These are phyloP conservation scores for Vultur gryphus DNA, from an alignment of 2,797 vertebrate species.

Conservation along the genomic window DNA sequence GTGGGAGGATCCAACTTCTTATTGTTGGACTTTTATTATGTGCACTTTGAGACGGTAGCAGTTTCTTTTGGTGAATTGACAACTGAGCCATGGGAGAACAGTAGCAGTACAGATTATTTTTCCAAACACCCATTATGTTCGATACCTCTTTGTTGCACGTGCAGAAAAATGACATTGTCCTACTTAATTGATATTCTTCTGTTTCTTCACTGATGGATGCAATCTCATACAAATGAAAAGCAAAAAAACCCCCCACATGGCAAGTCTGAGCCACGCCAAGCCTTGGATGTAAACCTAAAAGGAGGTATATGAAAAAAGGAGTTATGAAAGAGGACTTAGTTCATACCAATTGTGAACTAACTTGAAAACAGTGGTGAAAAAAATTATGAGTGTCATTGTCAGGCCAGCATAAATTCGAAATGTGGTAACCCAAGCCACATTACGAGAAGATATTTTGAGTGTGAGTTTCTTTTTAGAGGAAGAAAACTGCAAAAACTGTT, in stretches of 20 bases:
- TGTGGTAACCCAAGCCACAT: background rate
- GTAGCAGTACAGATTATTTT: background rate
- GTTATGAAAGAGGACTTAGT: background rate
- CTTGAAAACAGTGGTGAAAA: background rate
- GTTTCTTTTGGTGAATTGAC: background rate
- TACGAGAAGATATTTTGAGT: background rate
- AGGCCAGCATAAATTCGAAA: background rate
- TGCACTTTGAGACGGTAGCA: background rate
- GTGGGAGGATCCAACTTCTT: background rate
- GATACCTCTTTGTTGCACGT: background rate
- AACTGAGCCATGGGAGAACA: background rate
- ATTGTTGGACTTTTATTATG: background rate
- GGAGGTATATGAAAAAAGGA: background rate
- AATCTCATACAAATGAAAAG: background rate
- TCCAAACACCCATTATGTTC: background rate
- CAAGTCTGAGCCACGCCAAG: background rate
- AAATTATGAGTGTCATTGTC: background rate
- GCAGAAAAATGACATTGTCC: background rate
- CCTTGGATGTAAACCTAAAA: background rate
- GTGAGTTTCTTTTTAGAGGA: background rate
- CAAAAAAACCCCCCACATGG: accelerated
- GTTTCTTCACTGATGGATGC: background rate
- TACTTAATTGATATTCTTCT: background rate
- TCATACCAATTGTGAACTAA: background rate
- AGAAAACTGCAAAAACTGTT: background rate